Evolutionary conservation across 2,113 vertebrate genomes (phyloP).

Genomic region (Chaetodon trifascialis): DNA sequence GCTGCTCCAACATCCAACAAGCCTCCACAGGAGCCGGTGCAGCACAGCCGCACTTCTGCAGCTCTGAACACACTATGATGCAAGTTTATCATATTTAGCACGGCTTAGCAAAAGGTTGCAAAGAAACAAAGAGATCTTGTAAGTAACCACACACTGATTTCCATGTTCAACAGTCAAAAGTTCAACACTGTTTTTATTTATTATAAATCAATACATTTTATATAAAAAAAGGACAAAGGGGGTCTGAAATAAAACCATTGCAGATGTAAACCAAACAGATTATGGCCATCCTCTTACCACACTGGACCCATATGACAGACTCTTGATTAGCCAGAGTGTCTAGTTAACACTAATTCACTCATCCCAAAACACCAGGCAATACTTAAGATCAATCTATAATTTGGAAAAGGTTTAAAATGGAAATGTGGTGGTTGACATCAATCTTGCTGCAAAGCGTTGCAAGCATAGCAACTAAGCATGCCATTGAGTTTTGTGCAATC

Average conservation of each 20-base stretch:
- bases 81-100: background rate
- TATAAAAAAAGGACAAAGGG: constrained; percentile 80
- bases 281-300: constrained; percentile 66
- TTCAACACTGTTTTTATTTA: constrained; percentile 86
- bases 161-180: constrained; percentile 69
- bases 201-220: constrained; percentile 87
- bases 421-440: constrained; percentile 64
- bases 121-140: background rate
- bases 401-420: constrained; percentile 56
- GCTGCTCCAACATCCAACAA: constrained; percentile 14
- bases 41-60: background rate
- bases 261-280: constrained; percentile 78
- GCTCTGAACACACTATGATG: background rate
- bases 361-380: constrained; percentile 56
- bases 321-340: constrained; percentile 60
- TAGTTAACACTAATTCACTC: constrained; percentile 61
- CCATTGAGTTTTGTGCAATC: constrained; percentile 74
- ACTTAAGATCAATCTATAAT: constrained; percentile 54
- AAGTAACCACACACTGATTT: constrained; percentile 23
- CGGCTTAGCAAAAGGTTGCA: background rate
- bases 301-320: constrained; percentile 55
- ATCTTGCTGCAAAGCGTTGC: constrained; percentile 73
- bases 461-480: constrained; percentile 70
- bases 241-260: constrained; percentile 82
- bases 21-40: background rate